Percentiles rank a stretch among this genome's conserved stretches.
phyloP scores from a whole-genome alignment of 2,888 invertebrate species.

The Lepidochrysops patricia region DNA sequence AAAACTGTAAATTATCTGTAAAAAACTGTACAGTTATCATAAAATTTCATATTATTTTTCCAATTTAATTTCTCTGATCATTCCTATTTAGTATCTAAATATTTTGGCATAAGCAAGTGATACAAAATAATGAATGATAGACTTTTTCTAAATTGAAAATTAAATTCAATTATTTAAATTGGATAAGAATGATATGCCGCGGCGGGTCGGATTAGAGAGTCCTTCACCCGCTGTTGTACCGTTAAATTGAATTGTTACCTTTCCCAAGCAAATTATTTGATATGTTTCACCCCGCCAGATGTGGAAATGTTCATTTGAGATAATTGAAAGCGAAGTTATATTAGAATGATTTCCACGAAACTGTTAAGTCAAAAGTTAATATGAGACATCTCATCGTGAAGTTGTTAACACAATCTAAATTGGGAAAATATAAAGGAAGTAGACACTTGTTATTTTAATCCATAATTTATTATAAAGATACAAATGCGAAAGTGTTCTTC shows the following conservation, averaged over 20 bases:
- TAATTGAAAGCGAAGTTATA: conserved; percentile 8
- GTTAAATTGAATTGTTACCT: conserved; percentile 58
- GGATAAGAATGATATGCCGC: conserved; percentile 20
- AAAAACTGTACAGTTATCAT: too few species aligned
- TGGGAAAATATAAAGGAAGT: too few species aligned
- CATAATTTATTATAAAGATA: too few species aligned
- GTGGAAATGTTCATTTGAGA: conserved; percentile 10
- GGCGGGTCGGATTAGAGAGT: conserved; percentile 22
- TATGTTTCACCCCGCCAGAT: conserved; percentile 13
- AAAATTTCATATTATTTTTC: too few species aligned
- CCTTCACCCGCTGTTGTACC: conserved; percentile 31
- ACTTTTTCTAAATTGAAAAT: conserved; percentile 18
- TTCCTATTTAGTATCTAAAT: not conserved
- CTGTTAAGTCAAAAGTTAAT: not conserved
- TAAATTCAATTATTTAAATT: conserved; percentile 25
- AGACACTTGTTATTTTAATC: too few species aligned
- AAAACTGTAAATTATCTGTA: too few species aligned
- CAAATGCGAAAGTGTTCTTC: too few species aligned
- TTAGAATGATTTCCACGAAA: not conserved
- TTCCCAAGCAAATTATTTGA: conserved; percentile 24
- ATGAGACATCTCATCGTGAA: not conserved
- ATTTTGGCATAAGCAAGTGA: not conserved
- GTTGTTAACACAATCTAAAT: not conserved
- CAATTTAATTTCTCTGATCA: too few species aligned
- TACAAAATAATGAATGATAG: not conserved